A percentile compares a stretch with the other conserved stretches of the same genome.
Evolutionary conservation across 1,140 invertebrate genomes (phyloP).

Genomic region (Hermatobates lingyangjiaoensis): DNA sequence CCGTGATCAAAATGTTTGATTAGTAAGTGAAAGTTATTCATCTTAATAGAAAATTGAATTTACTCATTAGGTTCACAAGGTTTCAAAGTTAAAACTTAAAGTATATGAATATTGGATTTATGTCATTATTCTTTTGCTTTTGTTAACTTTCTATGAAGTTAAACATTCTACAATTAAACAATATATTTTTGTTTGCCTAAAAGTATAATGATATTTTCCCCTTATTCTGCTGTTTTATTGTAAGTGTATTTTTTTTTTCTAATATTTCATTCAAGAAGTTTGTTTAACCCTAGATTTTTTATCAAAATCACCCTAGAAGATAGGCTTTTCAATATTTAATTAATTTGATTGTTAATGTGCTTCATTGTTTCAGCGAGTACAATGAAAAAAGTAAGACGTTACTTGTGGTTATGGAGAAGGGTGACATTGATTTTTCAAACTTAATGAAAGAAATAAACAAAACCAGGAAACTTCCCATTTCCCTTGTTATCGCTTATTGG

Average conservation of each 20-base stretch:
- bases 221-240: neutral
- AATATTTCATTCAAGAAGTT: neutral
- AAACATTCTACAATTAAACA: neutral
- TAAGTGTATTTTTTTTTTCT: neutral
- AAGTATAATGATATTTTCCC: neutral
- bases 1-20: slow-evolving; percentile 70
- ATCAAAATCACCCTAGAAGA: neutral
- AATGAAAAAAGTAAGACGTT: slow-evolving; percentile 39
- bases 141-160: neutral
- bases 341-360: neutral
- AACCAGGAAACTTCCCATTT: slow-evolving; percentile 37
- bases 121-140: neutral
- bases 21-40: slow-evolving; percentile 47
- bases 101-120: neutral
- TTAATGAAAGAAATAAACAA: slow-evolving; percentile 41
- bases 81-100: slow-evolving; percentile 8
- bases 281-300: neutral
- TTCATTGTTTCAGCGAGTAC: slow-evolving; percentile 27
- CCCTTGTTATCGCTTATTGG: slow-evolving; percentile 72
- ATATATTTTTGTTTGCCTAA: neutral
- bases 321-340: neutral
- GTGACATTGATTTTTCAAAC: slow-evolving; percentile 69
- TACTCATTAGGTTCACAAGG: neutral
- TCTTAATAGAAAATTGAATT: neutral
- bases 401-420: slow-evolving; percentile 80